Evolutionary conservation across 2,888 invertebrate species (phyloP).

Genomic region (Lamellibrachia satsuma): DNA sequence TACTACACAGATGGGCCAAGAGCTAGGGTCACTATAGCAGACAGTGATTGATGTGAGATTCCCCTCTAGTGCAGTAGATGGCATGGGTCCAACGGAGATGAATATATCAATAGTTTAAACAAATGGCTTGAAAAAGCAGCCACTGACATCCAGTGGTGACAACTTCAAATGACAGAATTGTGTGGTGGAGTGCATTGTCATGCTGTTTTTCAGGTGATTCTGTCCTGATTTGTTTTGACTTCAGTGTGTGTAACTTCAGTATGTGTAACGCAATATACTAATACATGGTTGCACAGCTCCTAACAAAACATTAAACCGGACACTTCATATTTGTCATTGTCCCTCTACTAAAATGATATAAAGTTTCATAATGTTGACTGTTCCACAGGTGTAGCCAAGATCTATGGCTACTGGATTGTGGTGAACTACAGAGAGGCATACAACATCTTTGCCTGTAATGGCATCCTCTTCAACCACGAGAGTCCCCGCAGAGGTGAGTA

Average conservation of each 20-base stretch:
- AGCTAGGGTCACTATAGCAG: no score
- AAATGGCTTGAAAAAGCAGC: neutral
- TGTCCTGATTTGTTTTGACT: neutral
- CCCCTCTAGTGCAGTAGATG: neutral
- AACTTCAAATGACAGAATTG: neutral
- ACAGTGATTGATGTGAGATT: no score
- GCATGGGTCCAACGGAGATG: neutral
- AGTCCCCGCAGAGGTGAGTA: constrained; percentile 74
- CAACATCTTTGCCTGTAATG: constrained; percentile 65
- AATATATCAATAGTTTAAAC: neutral
- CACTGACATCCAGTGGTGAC: neutral
- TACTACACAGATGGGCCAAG: no score
- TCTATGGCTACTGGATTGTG: constrained; percentile 66
- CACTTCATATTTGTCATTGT: neutral
- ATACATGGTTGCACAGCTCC: neutral
- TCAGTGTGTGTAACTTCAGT: no score
- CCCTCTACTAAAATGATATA: neutral
- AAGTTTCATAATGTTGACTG: neutral
- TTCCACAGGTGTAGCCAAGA: constrained; percentile 62
- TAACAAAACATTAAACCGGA: neutral
- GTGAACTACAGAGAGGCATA: constrained; percentile 66
- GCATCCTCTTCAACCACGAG: constrained; percentile 67
- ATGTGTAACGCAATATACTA: neutral
- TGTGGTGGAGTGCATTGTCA: neutral
- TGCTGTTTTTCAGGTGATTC: no score